Evolutionary conservation across 92 coral and sea anemone genomes (phyloP).

Genomic region (Umimayanthus chanpuru): DNA sequence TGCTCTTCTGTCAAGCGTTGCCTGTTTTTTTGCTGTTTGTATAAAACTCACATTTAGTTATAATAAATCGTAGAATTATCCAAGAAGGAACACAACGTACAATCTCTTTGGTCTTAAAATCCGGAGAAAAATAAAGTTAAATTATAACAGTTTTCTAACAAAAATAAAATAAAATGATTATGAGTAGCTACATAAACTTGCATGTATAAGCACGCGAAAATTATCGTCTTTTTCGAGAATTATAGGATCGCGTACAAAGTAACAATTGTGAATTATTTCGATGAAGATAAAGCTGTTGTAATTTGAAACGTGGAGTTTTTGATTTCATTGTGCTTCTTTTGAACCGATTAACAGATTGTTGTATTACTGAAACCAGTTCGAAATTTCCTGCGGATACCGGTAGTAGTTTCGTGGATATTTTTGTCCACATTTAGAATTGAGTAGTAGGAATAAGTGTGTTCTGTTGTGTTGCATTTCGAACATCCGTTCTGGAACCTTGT

Average conservation of each 20-base stretch:
- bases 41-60: neutral
- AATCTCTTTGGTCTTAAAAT: neutral
- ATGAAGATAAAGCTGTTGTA: neutral
- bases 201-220: neutral
- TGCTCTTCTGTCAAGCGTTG: neutral
- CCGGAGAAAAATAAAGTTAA: too few relatives aligned
- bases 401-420: neutral
- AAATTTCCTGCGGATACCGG: too few relatives aligned
- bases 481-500: neutral
- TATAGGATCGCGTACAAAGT: neutral
- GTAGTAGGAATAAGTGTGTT: neutral
- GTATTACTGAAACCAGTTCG: too few relatives aligned
- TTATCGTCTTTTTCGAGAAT: too few relatives aligned
- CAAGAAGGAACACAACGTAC: neutral
- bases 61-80: neutral
- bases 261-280: neutral
- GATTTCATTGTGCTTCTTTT: neutral
- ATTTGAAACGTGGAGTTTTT: neutral
- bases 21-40: neutral
- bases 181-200: too few relatives aligned
- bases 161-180: too few relatives aligned
- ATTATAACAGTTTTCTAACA: too few relatives aligned
- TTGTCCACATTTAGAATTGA: neutral
- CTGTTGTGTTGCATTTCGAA: neutral
- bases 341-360: neutral